These are phyloP conservation scores for Prosapia bicincta DNA, from an alignment of 2,888 invertebrate species.

Conservation along the genomic window DNA sequence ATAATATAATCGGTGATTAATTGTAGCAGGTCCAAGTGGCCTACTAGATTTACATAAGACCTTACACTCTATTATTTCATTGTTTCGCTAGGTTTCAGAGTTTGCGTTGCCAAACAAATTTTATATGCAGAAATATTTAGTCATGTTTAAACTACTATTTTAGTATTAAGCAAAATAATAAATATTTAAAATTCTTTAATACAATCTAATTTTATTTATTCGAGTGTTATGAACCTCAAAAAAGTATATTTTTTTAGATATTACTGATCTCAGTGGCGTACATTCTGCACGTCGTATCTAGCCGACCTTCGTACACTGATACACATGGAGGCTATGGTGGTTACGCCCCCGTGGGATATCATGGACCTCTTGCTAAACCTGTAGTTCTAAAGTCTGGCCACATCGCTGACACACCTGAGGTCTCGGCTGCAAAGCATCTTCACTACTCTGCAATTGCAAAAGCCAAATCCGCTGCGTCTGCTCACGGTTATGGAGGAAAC, in stretches of 20 bases:
- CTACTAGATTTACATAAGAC: too few relatives aligned
- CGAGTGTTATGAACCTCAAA: too few relatives aligned
- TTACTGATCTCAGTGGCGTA: neutral
- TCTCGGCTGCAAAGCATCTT: neutral
- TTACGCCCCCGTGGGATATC: neutral
- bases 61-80: too few relatives aligned
- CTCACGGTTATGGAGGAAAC: neutral
- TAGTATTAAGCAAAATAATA: too few relatives aligned
- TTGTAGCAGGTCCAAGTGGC: too few relatives aligned
- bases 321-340: neutral
- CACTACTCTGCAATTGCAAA: neutral
- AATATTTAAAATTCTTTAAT: too few relatives aligned
- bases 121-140: too few relatives aligned
- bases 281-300: neutral
- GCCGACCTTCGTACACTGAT: neutral
- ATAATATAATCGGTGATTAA: too few relatives aligned
- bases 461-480: neutral
- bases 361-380: neutral
- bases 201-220: too few relatives aligned
- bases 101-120: too few relatives aligned
- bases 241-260: neutral
- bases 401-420: neutral
- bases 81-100: too few relatives aligned
- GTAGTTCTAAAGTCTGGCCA: neutral
- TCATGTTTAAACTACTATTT: too few relatives aligned